Percentiles rank a stretch among this genome's conserved stretches.
Evolutionary conservation across 2,113 vertebrate genomes (phyloP).

Genomic region (Brachyhypopomus gauderio): DNA sequence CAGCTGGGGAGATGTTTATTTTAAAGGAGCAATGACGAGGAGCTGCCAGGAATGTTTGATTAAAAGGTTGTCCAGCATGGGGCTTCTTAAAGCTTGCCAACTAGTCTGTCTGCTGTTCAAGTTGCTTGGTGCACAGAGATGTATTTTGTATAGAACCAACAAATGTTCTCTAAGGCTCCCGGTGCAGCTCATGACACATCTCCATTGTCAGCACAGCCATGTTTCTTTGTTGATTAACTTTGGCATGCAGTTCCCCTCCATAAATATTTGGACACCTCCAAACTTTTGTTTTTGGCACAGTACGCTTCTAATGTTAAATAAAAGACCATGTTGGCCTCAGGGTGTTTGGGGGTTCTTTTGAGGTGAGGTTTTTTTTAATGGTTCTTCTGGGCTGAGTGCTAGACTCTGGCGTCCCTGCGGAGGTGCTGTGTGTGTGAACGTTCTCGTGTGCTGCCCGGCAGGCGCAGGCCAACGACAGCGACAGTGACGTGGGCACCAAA

Average conservation of each 20-base stretch:
- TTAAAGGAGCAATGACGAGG: conserved; percentile 5
- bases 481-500: conserved; percentile 93
- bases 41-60: neutral
- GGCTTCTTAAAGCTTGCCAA: neutral
- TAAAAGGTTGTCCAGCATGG: neutral
- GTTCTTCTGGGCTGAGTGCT: too few relatives aligned
- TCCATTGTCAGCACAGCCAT: too few relatives aligned
- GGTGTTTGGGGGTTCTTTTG: neutral
- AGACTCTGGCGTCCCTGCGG: too few relatives aligned
- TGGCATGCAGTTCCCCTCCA: too few relatives aligned
- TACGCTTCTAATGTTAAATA: neutral
- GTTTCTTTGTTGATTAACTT: too few relatives aligned
- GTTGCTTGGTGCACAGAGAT: neutral
- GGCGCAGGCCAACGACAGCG: conserved; percentile 94
- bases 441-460: conserved; percentile 56
- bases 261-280: neutral
- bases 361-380: neutral
- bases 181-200: too few relatives aligned
- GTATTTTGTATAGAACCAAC: too few relatives aligned
- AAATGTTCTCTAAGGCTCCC: too few relatives aligned
- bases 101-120: neutral
- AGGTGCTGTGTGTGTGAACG: neutral
- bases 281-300: neutral
- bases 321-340: neutral
- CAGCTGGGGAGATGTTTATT: conserved; percentile 1